Conservation (phyloP, 2,797 vertebrate genomes). For the Cheirogaleus major region DNA sequence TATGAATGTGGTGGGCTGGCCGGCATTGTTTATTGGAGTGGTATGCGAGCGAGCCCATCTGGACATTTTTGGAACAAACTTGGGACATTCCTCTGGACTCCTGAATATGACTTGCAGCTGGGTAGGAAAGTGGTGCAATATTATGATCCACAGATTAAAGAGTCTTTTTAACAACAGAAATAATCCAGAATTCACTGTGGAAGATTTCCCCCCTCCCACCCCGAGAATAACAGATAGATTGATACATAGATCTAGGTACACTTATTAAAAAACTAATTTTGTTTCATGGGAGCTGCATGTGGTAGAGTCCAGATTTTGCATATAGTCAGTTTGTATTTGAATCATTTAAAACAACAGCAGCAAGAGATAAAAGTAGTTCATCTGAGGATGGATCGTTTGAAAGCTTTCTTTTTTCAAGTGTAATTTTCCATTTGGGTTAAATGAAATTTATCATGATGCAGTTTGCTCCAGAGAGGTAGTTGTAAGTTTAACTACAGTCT, state of each 20-base stretch:
- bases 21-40: constrained; percentile 57
- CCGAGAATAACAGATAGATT: not conserved
- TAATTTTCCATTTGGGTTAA: constrained; percentile 31
- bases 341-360: constrained; percentile 18
- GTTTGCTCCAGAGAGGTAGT: not conserved
- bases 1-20: constrained; percentile 3
- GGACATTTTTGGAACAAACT: constrained; percentile 81
- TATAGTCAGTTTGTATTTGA: not conserved
- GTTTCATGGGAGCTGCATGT: not conserved
- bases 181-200: not conserved
- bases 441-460: constrained; percentile 8
- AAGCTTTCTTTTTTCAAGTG: not conserved
- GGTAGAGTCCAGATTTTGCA: not conserved
- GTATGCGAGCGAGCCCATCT: constrained; percentile 80
- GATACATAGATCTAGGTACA: not conserved
- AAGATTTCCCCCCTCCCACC: not conserved
- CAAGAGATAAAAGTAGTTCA: not conserved
- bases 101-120: constrained; percentile 82
- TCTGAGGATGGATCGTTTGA: not conserved
- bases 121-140: constrained; percentile 57
- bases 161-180: not conserved
- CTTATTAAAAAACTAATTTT: not conserved
- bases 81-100: constrained; percentile 82
- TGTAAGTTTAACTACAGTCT: not conserved
- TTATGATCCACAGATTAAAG: constrained; percentile 62